phyloP scores from a whole-genome alignment of 1,140 invertebrate genomes.

The Phymastichus coffea region DNA sequence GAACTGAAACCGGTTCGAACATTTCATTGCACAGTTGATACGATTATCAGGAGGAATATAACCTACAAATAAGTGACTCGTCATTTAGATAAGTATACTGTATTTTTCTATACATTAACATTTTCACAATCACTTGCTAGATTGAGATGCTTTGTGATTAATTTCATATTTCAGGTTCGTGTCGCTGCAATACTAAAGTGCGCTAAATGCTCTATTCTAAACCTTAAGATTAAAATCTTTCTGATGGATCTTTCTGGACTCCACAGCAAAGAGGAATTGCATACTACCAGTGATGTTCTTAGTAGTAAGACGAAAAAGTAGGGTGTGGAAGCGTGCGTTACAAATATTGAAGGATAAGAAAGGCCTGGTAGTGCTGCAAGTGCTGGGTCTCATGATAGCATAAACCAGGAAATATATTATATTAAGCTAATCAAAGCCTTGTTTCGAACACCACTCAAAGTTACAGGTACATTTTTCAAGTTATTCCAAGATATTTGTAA shows the following conservation, averaged over 20 bases:
- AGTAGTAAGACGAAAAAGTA: constrained; percentile 53
- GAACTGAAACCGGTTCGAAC: too few relatives aligned
- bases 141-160: too few relatives aligned
- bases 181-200: too few relatives aligned
- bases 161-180: too few relatives aligned
- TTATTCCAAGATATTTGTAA: background rate
- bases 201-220: too few relatives aligned
- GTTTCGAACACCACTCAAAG: constrained; percentile 52
- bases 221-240: too few relatives aligned
- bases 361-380: constrained; percentile 51
- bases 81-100: too few relatives aligned
- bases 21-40: too few relatives aligned
- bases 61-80: too few relatives aligned
- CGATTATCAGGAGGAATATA: too few relatives aligned
- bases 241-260: constrained; percentile 51
- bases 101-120: too few relatives aligned
- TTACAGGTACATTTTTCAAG: constrained; percentile 30
- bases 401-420: constrained; percentile 62
- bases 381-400: constrained; percentile 59
- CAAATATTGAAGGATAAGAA: constrained; percentile 39
- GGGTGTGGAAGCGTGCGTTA: constrained; percentile 49
- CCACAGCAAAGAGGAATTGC: constrained; percentile 58
- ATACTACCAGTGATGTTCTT: constrained; percentile 57
- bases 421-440: constrained; percentile 62
- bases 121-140: too few relatives aligned